Base-by-base conservation (phyloP, 2,888 invertebrate species). In the Apodemia duryi region DNA sequence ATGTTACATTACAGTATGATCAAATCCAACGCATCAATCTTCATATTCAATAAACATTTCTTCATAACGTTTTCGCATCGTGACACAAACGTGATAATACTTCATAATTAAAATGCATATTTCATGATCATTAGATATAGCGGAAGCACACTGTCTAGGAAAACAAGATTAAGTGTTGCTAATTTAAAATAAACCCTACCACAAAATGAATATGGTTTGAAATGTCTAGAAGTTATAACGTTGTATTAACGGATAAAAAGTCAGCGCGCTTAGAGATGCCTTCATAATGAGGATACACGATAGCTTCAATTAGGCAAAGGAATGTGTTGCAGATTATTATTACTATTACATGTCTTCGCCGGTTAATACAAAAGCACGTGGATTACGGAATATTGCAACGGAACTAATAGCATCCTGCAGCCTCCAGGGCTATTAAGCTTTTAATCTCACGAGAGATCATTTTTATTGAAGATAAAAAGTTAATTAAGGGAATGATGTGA, bases 131-230 rank as follows among this genome's bases (percentile, higher is more conserved):
- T 62, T 62, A 62, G 62, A 41, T n/a, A 28, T 28, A 3, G 61
- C 64, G 64, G 64, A 64, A 64, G 61, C 64, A 43, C 28, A 61
- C 54, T 57, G 38, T 63, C 51, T 29, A 28, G 63, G 63, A 54
- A 54, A 38, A 54, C n/a, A 41, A 7, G 32, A 54, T 54, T 29
- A 41, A 5, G 52, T 3, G 29, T n/a, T 41, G 29, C 43, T 29
- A 11, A 41, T 3, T 13, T 11, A 63, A 11, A 49, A 29, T 1
- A 62, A 62, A 32, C 57, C 32, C 13, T 62, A 49, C 0, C 1
- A 29, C 28, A 6, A 32, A 62, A 32, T 5, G 5, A 49, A 32
- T 62, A 62, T 7, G 29, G 38, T 32, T 6, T 28, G 32, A 46
- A 62, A 29, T 57, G 13, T 1, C 32, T 57, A 21, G 32, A 11